phyloP scores from a whole-genome alignment of 1,140 invertebrate species.

The Drosophila cardini region DNA sequence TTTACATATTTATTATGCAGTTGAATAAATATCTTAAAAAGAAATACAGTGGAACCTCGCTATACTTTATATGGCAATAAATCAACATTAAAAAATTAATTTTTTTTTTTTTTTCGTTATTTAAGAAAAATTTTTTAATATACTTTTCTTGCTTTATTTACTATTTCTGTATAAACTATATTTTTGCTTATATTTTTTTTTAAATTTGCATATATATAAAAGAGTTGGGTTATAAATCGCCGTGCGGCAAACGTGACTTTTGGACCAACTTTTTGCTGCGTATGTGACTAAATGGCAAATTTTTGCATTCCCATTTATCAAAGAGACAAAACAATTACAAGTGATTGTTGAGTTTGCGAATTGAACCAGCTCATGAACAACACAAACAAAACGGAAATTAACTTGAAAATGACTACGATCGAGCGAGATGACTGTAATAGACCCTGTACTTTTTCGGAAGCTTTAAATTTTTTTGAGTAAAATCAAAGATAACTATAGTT shows the following conservation, averaged over 20 bases:
- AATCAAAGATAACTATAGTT: too few species aligned
- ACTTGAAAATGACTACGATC: neutral
- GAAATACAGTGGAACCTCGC: neutral
- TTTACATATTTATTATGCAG: neutral
- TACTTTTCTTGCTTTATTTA: too few species aligned
- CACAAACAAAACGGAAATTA: slow-evolving; percentile 17
- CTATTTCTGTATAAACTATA: slow-evolving; percentile 19
- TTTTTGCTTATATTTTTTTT: neutral
- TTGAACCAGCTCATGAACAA: slow-evolving; percentile 12
- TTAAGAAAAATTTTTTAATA: too few species aligned
- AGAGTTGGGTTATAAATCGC: neutral
- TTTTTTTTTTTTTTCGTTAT: too few species aligned
- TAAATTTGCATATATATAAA: slow-evolving; percentile 6
- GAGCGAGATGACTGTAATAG: too few species aligned
- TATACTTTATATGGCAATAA: too few species aligned
- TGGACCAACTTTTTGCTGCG: slow-evolving; percentile 38
- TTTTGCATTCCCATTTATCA: slow-evolving; percentile 62
- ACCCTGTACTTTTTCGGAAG: too few species aligned
- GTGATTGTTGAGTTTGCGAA: neutral
- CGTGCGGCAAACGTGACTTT: slow-evolving; percentile 62
- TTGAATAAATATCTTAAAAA: too few species aligned
- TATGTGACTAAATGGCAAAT: slow-evolving; percentile 70
- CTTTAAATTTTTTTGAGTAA: too few species aligned
- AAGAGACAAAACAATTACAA: slow-evolving; percentile 35
- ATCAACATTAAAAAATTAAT: too few species aligned